A percentile compares a stretch with the other conserved stretches of the same genome.
phyloP scores from a whole-genome alignment of 1,140 invertebrate genomes.

The Drosophila melanogaster region DNA sequence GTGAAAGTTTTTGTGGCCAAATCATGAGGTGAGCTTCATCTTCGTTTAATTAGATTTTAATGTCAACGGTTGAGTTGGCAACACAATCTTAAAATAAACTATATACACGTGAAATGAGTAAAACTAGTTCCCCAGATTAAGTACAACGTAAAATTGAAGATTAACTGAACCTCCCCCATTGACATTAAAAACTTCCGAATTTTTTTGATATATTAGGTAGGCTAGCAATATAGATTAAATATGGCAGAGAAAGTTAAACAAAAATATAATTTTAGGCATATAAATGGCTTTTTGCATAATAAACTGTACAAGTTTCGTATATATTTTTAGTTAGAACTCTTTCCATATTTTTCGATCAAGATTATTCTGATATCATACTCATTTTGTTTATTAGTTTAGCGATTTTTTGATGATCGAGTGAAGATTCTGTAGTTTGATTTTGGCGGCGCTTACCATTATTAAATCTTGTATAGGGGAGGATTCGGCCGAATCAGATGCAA shows the following conservation, averaged over 20 bases:
- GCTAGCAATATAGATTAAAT: slow-evolving; percentile 21
- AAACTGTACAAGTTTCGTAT: slow-evolving; percentile 73
- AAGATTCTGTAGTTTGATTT: slow-evolving; percentile 52
- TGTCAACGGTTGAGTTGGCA: slow-evolving; percentile 42
- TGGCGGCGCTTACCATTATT: slow-evolving; percentile 79
- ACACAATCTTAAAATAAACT: slow-evolving; percentile 35
- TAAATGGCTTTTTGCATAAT: slow-evolving; percentile 60
- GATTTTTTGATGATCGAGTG: slow-evolving; percentile 26
- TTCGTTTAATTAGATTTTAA: slow-evolving; percentile 28
- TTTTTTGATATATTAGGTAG: slow-evolving; percentile 8
- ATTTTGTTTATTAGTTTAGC: slow-evolving; percentile 22
- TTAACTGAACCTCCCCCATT: slow-evolving; percentile 6
- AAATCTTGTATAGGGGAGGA: slow-evolving; percentile 81
- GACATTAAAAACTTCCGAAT: slow-evolving; percentile 29
- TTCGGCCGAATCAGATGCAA: slow-evolving; percentile 72
- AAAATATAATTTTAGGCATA: slow-evolving; percentile 30
- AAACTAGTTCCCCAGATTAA: slow-evolving; percentile 22
- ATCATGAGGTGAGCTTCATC: slow-evolving; percentile 6
- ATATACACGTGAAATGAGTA: slow-evolving; percentile 30
- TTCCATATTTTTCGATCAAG: slow-evolving; percentile 23
- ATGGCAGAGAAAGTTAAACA: slow-evolving; percentile 31
- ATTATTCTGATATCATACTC: slow-evolving; percentile 11
- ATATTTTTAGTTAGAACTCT: slow-evolving; percentile 51
- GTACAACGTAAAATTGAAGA: slow-evolving; percentile 25
- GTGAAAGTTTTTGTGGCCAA: slow-evolving; percentile 30